Conservation (phyloP, 2,797 vertebrate genomes). For the Malurus leucopterus region DNA sequence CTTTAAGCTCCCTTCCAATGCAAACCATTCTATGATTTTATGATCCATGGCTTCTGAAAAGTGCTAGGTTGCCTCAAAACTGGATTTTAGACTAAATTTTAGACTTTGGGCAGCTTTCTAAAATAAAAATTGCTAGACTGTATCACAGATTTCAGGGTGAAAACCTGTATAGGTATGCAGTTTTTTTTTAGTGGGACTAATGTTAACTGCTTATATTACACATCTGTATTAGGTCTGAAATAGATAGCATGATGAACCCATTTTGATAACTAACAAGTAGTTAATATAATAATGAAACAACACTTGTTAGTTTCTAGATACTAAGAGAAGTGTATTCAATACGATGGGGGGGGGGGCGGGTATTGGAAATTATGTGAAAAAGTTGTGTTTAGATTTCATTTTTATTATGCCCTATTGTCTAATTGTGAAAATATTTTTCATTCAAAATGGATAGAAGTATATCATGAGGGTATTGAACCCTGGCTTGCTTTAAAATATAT, state of each 20-base stretch:
- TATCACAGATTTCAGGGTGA: not conserved
- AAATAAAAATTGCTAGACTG: not conserved
- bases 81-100: not conserved
- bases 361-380: not conserved
- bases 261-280: not conserved
- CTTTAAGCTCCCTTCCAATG: fast-evolving
- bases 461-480: not conserved
- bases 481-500: not conserved
- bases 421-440: not conserved
- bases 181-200: not conserved
- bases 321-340: not conserved
- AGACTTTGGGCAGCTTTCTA: not conserved
- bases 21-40: not conserved
- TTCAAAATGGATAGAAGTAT: not conserved
- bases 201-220: not conserved
- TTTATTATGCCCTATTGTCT: not conserved
- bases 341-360: fast-evolving
- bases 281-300: not conserved
- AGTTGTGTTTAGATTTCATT: not conserved
- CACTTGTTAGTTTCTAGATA: not conserved
- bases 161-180: not conserved
- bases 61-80: not conserved
- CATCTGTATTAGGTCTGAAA: not conserved
- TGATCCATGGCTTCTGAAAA: not conserved
- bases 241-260: not conserved